phyloP scores from a whole-genome alignment of 2,797 vertebrate genomes.

The Pipistrellus nathusii region DNA sequence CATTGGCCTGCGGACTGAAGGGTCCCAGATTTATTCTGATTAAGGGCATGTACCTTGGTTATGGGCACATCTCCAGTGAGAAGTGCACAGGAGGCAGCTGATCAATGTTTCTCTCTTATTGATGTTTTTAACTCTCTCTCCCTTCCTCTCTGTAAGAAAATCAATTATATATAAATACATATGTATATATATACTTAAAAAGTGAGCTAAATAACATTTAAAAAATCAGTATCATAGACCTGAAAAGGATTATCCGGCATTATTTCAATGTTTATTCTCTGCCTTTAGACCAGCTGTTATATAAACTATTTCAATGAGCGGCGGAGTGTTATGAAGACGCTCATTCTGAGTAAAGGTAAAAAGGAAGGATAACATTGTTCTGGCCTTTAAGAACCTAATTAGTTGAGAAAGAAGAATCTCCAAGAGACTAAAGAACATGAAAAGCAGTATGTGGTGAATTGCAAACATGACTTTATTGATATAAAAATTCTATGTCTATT shows the following conservation, averaged over 20 bases:
- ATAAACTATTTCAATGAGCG: neutral
- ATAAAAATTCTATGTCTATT: neutral
- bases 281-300: neutral
- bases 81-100: too few species aligned
- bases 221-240: neutral
- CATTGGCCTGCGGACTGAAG: too few species aligned
- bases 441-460: neutral
- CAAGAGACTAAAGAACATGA: neutral
- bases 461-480: neutral
- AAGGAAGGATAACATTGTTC: neutral
- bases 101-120: too few species aligned
- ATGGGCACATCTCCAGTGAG: too few species aligned
- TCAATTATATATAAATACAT: too few species aligned
- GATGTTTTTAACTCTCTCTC: too few species aligned
- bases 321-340: neutral
- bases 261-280: constrained; percentile 5
- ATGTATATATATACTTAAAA: neutral
- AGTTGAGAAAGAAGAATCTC: constrained; percentile 8
- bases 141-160: too few species aligned
- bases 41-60: too few species aligned
- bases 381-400: neutral
- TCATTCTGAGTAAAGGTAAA: neutral
- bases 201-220: constrained; percentile 3
- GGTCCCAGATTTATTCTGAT: too few species aligned
- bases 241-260: neutral